Base-by-base conservation (phyloP, 2,113 vertebrate species). In the Athene cunicularia region DNA sequence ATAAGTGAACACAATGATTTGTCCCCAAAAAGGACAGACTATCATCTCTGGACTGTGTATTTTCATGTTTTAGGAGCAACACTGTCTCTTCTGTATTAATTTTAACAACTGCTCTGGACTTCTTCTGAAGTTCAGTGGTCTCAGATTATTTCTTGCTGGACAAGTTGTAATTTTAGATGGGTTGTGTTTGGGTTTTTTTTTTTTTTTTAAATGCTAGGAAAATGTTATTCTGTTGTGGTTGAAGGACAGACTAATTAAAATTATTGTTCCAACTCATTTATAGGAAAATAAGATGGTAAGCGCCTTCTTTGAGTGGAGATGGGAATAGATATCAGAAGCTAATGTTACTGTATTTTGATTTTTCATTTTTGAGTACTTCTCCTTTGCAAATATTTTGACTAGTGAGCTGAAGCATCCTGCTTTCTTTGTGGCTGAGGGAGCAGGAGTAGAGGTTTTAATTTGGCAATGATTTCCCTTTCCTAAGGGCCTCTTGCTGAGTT, bases 401-500 rank as follows among this genome's bases (percentile, higher is more conserved):
- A 66, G 26, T 75, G 43, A 80, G 85, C 68, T 37, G 58, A 86
- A 86, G 37, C 56, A 76, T 92, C 66, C 84, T 64, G 55, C 26
- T 87, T 87, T 94, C 35, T 89, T 90, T 66, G 85, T 93, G 59
- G 32, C 72, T 95, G 90, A 84, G 66, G 72, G 21, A 35, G 52
- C 0, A 0, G 52, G 73, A 86, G 55, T 55, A 47, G 89, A 55
- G 41, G 55, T 27, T 97, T 95, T 81, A 90, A n/a, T 91, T 24
- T 96, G 94, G 88, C 63, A 91, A 95, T 94, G 93, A 84, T 67
- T 21, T 24, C 30, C 41, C 12, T 95, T 55, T 96, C 64, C 93
- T 89, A 64, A 75, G 35, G 49, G 58, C 16, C 11, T 72, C 85
- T 80, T 59, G 67, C 96, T 80, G 84, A 95, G n/a, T 56, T 97